A percentile compares a stretch with the other conserved stretches of the same genome.
phyloP scores from a whole-genome alignment of 2,113 vertebrate species.

The Rhinopithecus roxellana region DNA sequence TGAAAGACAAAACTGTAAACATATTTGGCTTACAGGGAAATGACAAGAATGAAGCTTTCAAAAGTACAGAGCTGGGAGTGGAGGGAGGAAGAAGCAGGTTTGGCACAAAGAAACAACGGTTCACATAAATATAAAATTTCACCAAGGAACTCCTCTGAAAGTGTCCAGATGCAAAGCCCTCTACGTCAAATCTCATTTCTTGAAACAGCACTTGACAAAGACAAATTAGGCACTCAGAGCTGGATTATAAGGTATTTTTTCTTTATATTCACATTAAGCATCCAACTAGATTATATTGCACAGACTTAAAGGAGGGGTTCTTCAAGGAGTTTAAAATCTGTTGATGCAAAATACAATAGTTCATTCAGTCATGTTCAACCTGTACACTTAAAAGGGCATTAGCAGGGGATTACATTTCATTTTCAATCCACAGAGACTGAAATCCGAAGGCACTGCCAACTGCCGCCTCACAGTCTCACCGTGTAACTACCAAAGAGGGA shows the following conservation, averaged over 20 bases:
- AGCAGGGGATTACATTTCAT: slow-evolving; percentile 57
- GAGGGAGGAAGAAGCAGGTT: background rate
- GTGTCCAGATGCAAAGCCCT: background rate
- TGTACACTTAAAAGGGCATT: slow-evolving; percentile 56
- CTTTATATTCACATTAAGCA: slow-evolving; percentile 40
- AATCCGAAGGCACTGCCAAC: slow-evolving; percentile 13
- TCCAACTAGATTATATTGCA: background rate
- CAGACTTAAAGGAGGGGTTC: slow-evolving; percentile 16
- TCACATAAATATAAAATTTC: slow-evolving; percentile 34
- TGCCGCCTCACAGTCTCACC: slow-evolving; percentile 26
- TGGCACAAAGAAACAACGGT: background rate
- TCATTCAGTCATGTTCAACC: slow-evolving; percentile 7
- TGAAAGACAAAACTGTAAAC: background rate
- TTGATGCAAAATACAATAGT: slow-evolving; percentile 43
- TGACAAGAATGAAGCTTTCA: slow-evolving; percentile 9
- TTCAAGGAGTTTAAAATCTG: slow-evolving; percentile 43
- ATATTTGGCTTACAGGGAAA: background rate
- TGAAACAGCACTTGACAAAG: background rate
- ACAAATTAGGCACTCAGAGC: background rate
- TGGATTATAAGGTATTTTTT: slow-evolving; percentile 10
- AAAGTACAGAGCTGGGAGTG: background rate
- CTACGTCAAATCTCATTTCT: background rate
- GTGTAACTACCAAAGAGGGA: background rate
- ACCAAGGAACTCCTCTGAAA: background rate
- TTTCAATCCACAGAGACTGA: slow-evolving; percentile 46